Percentiles rank a stretch among this genome's conserved stretches.
Conservation (phyloP, 2,797 vertebrate genomes). For the Morelia viridis region DNA sequence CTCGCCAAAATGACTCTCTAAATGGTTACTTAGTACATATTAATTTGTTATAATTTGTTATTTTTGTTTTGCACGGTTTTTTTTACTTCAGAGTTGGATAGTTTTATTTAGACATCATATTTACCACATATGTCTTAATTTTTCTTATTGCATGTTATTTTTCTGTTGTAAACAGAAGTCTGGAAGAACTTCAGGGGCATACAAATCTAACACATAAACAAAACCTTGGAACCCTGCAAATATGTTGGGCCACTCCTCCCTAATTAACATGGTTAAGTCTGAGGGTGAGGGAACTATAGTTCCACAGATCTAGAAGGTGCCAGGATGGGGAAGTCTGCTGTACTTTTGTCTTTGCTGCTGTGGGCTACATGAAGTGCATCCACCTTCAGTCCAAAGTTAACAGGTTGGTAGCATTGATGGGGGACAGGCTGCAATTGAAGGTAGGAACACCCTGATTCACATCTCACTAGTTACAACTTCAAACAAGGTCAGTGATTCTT, state of each 20-base stretch:
- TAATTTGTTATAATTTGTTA: not conserved
- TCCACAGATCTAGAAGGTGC: not conserved
- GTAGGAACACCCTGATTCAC: not conserved
- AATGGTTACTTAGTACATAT: not conserved
- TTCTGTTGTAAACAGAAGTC: not conserved
- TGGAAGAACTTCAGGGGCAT: not conserved
- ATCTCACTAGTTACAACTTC: not conserved
- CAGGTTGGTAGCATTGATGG: not conserved
- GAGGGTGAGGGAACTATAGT: not conserved
- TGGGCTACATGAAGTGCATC: not conserved
- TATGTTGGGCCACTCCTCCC: not conserved
- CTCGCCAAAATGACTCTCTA: not conserved
- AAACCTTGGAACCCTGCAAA: not conserved
- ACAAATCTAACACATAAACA: not conserved
- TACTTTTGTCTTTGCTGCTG: not conserved
- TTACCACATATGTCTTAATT: not conserved
- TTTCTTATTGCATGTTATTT: not conserved
- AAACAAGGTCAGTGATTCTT: not conserved
- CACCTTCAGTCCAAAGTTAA: not conserved
- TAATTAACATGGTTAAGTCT: not conserved
- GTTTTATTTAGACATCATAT: not conserved
- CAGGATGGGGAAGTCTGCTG: not conserved
- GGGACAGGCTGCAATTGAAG: not conserved
- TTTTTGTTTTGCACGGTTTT: not conserved
- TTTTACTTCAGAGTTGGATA: not conserved